These are phyloP conservation scores for Trissonchulus sp. DNA, from an alignment of 2,888 invertebrate species.

Conservation along the genomic window DNA sequence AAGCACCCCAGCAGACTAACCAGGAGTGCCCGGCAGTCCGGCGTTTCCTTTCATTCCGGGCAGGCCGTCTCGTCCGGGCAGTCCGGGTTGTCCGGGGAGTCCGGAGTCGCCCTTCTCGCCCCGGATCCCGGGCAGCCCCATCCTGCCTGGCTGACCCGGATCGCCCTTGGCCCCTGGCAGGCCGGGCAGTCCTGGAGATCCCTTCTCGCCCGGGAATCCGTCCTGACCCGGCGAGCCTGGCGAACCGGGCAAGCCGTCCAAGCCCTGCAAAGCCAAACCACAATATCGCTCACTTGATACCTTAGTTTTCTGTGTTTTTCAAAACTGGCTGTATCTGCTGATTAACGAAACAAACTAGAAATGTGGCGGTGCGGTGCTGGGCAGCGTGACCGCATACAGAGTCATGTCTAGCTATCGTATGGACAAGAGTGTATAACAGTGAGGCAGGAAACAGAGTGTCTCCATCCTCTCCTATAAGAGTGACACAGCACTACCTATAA, in stretches of 20 bases:
- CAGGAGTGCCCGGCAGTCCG: conserved; percentile 40
- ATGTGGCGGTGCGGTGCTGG: too few relatives aligned
- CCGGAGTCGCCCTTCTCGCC: conserved; percentile 49
- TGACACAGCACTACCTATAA: too few relatives aligned
- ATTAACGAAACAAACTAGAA: too few relatives aligned
- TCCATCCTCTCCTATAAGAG: too few relatives aligned
- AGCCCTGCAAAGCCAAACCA: conserved; percentile 58
- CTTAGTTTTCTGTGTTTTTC: too few relatives aligned
- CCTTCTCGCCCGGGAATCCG: conserved; percentile 46
- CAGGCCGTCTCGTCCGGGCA: conserved; percentile 43
- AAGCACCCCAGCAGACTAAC: too few relatives aligned
- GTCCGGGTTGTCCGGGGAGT: conserved; percentile 41
- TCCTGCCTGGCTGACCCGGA: conserved; percentile 54
- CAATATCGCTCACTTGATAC: too few relatives aligned
- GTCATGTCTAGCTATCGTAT: too few relatives aligned
- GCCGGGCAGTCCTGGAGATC: conserved; percentile 39
- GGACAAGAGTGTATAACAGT: too few relatives aligned
- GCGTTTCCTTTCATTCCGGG: conserved; percentile 54
- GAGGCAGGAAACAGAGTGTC: too few relatives aligned
- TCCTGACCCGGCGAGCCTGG: conserved; percentile 44
- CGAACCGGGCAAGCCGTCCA: conserved; percentile 43
- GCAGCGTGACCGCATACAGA: too few relatives aligned
- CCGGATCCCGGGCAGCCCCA: conserved; percentile 44
- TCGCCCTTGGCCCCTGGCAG: conserved; percentile 61
- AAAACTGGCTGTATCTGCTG: too few relatives aligned